Conservation (phyloP, 2,113 vertebrate genomes). For the Todiramphus chloris region DNA sequence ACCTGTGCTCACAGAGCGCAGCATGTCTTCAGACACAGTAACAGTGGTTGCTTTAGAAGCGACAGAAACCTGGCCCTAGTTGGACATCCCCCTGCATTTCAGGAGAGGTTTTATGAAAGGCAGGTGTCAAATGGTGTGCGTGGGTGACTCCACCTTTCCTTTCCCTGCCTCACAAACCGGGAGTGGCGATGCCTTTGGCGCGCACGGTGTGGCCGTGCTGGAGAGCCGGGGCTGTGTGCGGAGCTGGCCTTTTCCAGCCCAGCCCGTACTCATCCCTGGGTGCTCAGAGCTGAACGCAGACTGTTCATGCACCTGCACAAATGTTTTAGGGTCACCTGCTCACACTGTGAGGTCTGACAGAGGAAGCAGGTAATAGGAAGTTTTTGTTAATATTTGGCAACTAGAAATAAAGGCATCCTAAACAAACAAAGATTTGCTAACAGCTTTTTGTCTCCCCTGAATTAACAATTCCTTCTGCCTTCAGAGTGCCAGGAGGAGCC, state of each 20-base stretch:
- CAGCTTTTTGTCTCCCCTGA: conserved; percentile 45
- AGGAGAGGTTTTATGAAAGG: not conserved
- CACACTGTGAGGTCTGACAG: conserved; percentile 2
- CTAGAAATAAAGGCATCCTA: conserved; percentile 52
- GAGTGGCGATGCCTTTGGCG: not conserved
- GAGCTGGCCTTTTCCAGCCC: not conserved
- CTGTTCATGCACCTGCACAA: not conserved
- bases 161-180: not conserved
- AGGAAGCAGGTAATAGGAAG: conserved; percentile 36
- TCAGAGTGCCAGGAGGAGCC: not conserved
- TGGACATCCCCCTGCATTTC: not conserved
- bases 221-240: not conserved
- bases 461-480: conserved; percentile 37
- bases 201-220: not conserved
- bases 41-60: not conserved
- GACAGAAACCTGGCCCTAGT: not conserved
- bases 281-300: not conserved
- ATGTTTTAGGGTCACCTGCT: conserved; percentile 47
- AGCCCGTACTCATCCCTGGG: not conserved
- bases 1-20: not conserved
- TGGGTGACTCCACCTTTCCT: not conserved
- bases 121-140: not conserved
- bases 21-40: not conserved
- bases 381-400: conserved; percentile 66
- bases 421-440: conserved; percentile 55